A percentile compares a stretch with the other conserved stretches of the same genome.
phyloP scores from a whole-genome alignment of 2,888 invertebrate genomes.

The Hydroisotoma schaefferi region DNA sequence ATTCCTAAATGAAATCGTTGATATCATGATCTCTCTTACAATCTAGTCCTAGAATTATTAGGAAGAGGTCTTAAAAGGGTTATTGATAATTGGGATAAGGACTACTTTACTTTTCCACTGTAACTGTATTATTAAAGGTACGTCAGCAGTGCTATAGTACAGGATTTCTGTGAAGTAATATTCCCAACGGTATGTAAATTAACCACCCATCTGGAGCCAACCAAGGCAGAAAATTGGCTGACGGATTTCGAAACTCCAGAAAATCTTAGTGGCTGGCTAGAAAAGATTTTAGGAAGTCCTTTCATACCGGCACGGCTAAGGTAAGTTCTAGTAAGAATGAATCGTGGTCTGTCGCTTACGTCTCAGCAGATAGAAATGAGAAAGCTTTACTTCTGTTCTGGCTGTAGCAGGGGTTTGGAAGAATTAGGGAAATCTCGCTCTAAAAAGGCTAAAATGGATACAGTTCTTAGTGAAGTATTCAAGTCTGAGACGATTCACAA shows the following conservation, averaged over 20 bases:
- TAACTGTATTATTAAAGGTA: constrained; percentile 27
- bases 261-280: constrained; percentile 33
- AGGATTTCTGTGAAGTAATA: constrained; percentile 28
- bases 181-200: constrained; percentile 36
- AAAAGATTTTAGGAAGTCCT: constrained; percentile 31
- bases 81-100: no score
- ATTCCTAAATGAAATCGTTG: no score
- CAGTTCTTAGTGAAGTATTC: constrained; percentile 21
- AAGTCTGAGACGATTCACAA: constrained; percentile 6
- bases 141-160: constrained; percentile 34
- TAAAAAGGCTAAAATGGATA: constrained; percentile 23
- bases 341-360: no score
- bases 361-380: no score
- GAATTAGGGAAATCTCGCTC: constrained; percentile 6
- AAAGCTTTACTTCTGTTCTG: no score
- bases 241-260: constrained; percentile 31
- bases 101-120: background rate
- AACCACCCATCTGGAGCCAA: constrained; percentile 28
- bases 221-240: constrained; percentile 43
- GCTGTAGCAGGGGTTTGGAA: constrained; percentile 10
- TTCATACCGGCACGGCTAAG: constrained; percentile 22
- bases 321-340: no score
- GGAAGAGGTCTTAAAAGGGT: no score
- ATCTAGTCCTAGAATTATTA: no score
- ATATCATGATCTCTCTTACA: background rate